Base-by-base conservation (phyloP, 2,888 invertebrate genomes). In the Germaria angustata region DNA sequence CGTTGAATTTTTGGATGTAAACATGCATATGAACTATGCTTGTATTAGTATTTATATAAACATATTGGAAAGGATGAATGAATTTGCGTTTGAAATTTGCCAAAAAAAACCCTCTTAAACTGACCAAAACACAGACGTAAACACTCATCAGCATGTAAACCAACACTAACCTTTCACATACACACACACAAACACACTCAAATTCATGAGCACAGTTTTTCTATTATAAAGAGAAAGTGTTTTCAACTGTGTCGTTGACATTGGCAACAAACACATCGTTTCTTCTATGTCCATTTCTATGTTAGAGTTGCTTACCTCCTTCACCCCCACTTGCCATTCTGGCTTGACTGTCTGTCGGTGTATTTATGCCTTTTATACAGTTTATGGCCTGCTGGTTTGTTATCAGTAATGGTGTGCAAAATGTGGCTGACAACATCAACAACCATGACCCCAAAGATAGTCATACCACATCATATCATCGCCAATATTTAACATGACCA, bases 351-450 rank as follows among this genome's bases (percentile, higher is more conserved):
- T 72, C 41, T 79, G 39, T 79, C 57, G 57, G 46, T 78, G 71
- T 57, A 46, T 79, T 65, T 65, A 55, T 78, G 71, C 49, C 63
- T 65, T 72, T 72, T 49, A 49, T 49, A 65, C 46, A 65, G 78
- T 72, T 79, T 79, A 79, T 72, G 57, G 71, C 71, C 65, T 71
- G 75, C 51, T 76, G 59, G 71, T 68, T 76, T 71, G 75, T 82
- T 82, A 82, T 82, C 79, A 79, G 82, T 82, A 76, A 82, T 72
- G 72, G 79, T 76, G 79, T 82, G 82, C 82, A 82, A 79, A 82
- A 76, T 79, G 82, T 75, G 82, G 82, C 82, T 79, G 79, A 79
- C 79, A 82, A 79, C 82, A 75, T 76, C 75, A 82, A 79, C 82
- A 79, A 53, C 82, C 82, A 79, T 82, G 75, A 82, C 79, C 82